Evolutionary conservation across 2,113 vertebrate genomes (phyloP).

Genomic region (Phyllostomus discolor): DNA sequence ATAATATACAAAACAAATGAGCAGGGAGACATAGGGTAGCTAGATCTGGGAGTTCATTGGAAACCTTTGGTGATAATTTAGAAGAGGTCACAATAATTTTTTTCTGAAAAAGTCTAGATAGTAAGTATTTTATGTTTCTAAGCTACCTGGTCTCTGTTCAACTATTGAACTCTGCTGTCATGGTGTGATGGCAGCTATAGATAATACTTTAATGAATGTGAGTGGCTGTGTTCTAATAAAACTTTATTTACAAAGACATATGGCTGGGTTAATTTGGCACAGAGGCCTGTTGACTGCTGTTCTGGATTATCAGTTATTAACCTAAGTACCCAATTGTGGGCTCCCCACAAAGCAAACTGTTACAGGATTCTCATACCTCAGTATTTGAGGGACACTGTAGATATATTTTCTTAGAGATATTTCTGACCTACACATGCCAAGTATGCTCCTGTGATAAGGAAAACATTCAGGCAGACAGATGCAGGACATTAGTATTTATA

Average conservation of each 20-base stretch:
- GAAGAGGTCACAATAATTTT: not conserved
- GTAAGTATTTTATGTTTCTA: not conserved
- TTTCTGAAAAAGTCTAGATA: not conserved
- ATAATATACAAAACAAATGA: not conserved
- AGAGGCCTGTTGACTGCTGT: not conserved
- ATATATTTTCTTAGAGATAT: not conserved
- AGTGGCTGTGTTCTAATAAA: not conserved
- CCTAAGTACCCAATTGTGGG: not conserved
- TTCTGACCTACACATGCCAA: not conserved
- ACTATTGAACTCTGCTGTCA: not conserved
- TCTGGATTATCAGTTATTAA: constrained; percentile 4
- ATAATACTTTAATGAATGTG: not conserved
- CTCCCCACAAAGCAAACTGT: not conserved
- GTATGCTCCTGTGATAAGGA: not conserved
- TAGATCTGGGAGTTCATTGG: not conserved
- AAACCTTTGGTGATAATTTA: not conserved
- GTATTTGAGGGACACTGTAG: not conserved
- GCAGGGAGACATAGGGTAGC: not conserved
- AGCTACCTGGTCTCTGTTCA: not conserved
- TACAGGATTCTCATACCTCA: not conserved
- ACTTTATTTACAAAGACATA: not conserved
- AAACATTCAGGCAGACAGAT: not conserved
- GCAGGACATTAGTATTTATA: not conserved
- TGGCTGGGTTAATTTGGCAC: not conserved
- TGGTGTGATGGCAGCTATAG: not conserved